phyloP scores from a whole-genome alignment of 2,113 vertebrate genomes.

The Numida meleagris region DNA sequence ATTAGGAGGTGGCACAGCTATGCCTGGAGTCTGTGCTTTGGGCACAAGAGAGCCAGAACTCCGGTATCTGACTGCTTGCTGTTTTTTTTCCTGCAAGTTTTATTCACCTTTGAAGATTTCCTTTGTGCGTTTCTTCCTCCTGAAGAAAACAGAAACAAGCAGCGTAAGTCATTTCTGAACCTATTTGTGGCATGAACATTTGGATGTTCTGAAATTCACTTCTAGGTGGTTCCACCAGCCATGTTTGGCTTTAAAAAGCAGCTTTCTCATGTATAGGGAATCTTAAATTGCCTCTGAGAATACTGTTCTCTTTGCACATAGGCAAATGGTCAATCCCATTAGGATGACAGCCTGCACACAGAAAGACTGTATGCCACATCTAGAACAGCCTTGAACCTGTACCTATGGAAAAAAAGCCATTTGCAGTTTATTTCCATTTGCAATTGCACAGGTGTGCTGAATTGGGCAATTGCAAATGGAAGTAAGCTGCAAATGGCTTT shows the following conservation, averaged over 20 bases:
- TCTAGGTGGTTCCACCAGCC: neutral
- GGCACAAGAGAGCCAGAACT: neutral
- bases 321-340: neutral
- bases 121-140: conserved; percentile 89
- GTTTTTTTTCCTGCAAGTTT: neutral
- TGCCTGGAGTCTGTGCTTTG: neutral
- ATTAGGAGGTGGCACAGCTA: neutral
- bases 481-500: neutral
- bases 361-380: neutral
- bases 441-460: neutral
- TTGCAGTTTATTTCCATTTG: neutral
- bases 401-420: neutral
- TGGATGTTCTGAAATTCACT: neutral
- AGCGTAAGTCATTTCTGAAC: neutral
- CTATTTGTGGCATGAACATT: neutral
- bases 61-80: neutral
- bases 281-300: neutral
- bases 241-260: neutral
- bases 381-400: neutral
- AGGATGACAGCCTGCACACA: neutral
- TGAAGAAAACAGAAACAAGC: conserved; percentile 67
- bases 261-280: neutral
- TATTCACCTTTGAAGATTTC: conserved; percentile 93
- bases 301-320: neutral
- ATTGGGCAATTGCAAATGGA: neutral